These are phyloP conservation scores for Catocala fraxini DNA, from an alignment of 2,888 invertebrate species.

Conservation along the genomic window DNA sequence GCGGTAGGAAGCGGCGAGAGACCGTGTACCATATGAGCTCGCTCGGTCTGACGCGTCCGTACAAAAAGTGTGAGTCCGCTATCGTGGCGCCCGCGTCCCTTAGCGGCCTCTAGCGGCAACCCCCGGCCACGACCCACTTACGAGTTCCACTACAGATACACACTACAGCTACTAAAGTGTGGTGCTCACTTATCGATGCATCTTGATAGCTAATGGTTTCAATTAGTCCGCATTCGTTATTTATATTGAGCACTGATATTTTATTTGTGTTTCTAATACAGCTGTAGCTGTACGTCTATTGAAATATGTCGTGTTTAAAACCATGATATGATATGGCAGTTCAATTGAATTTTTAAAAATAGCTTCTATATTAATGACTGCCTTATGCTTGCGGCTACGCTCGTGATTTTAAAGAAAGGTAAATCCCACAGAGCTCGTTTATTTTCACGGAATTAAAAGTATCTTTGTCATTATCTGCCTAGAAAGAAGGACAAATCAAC, in stretches of 20 bases:
- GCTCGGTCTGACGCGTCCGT: conserved; percentile 72
- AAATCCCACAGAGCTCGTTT: too few relatives aligned
- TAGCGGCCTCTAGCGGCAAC: conserved; percentile 34
- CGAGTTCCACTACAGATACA: conserved; percentile 55
- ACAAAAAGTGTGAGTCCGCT: conserved; percentile 75
- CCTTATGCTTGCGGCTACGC: too few relatives aligned
- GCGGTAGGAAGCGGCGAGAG: conserved; percentile 65
- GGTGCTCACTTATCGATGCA: conserved; percentile 41
- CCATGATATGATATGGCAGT: too few relatives aligned
- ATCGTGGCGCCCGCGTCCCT: conserved; percentile 51
- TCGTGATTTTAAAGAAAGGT: too few relatives aligned
- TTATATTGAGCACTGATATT: conserved; percentile 10
- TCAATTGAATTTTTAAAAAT: too few relatives aligned
- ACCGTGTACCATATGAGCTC: conserved; percentile 65
- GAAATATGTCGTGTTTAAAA: too few relatives aligned
- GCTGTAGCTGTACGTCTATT: too few relatives aligned
- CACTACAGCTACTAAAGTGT: conserved; percentile 42
- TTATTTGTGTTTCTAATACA: too few relatives aligned
- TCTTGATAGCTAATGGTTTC: conserved; percentile 43
- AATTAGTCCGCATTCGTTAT: conserved; percentile 32
- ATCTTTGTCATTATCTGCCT: too few relatives aligned
- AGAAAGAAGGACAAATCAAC: too few relatives aligned
- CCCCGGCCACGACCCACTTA: conserved; percentile 70
- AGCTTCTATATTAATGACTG: too few relatives aligned
- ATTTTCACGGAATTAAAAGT: too few relatives aligned